Base-by-base conservation (phyloP, 2,888 invertebrate species). In the Protodeltote pygarga region DNA sequence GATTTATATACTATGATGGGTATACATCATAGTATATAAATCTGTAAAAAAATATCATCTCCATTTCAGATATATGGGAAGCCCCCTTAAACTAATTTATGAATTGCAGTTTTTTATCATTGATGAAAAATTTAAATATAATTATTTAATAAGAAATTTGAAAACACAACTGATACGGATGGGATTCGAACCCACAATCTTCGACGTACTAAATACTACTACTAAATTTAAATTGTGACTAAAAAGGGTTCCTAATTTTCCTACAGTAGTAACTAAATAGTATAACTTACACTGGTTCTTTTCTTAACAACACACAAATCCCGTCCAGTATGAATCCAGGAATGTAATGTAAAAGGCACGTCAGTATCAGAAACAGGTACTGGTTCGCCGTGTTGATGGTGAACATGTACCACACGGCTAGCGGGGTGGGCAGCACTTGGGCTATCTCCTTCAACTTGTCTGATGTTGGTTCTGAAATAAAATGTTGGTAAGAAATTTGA, bases 261-360 rank as follows among this genome's bases (percentile, higher is more conserved):
- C 1, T n/a, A 28, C 0, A 14, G 16, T 9, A 14, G 13, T 9
- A n/a, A 29, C n/a, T 20, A 11, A 14, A 8, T 8, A 14, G 10
- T 14, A 13, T 2, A 25, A 53, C 57, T 42, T 60, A 68, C 70
- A 51, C 57, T 8, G 55, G 44, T 0, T 63, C 49, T 47, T 61
- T 67, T 0, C 68, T 51, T 3, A 66, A 11, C 8, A 72, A 13
- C 8, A 53, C 0, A 19, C 65, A 53, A 0, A 37, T 9, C 3
- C 29, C 53, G 2, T 73, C 66, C n/a, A 65, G 15, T 2, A 74
- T 1, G 24, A 58, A 70, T 0, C 65, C 73, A 0, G 73, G 73
- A 9, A 74, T 71, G 39, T 55, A 73, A 3, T 74, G 73, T 0
- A 71, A 13, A 1, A 74, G 14, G 64, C 67, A 74, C 1, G 57